Evolutionary conservation across 2,888 invertebrate genomes (phyloP), one percentile per base, ranked within the genome.

Genomic region (Choristoneura rosaceana): DNA sequence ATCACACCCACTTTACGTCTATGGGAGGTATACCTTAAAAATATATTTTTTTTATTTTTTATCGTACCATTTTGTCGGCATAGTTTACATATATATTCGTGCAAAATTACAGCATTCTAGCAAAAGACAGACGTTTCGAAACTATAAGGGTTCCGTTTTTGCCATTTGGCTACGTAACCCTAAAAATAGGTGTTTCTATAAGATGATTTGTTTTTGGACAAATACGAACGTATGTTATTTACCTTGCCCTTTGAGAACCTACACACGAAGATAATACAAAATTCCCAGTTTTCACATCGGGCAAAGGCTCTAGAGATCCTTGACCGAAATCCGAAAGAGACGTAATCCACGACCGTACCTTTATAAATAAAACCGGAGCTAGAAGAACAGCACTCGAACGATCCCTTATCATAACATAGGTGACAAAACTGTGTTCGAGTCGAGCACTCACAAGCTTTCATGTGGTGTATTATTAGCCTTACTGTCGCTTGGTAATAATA

Each of bases 401-500:
- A 9, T 34, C 45, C 64, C 69, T 73, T 69, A 60, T 69, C 69
- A 64, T 59, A 73, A 64, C 64, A 68, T 62, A 59, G 41, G 63
- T 59, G 68, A 58, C 47, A 41, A 47, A 14, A 59, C 62, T 17
- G 59, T 43, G 63, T 38, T 15, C 41, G 47, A 59, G 50, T 63
- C 25, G 68, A 50, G 59, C 50, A 64, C 45, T 64, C 64, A 38
- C 50, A 33, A 50, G 50, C 33, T 50, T 64, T 69, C 64, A 79
- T 76, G 77, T 78, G 81, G 77, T 80, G 76, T 43, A 78, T 77
- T 78, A 74, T 81, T 77, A 80, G 73, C 76, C 74, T 76, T 79
- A 77, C 75, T 79, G 80, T 81, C 79, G 77, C 41, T 62, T 66
- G 50, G 63, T 80, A 80, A 80, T 79, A 82, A 82, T 81, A 80